A percentile compares a stretch with the other conserved stretches of the same genome.
Evolutionary conservation across 2,888 invertebrate species (phyloP).

Genomic region (Boloria selene): DNA sequence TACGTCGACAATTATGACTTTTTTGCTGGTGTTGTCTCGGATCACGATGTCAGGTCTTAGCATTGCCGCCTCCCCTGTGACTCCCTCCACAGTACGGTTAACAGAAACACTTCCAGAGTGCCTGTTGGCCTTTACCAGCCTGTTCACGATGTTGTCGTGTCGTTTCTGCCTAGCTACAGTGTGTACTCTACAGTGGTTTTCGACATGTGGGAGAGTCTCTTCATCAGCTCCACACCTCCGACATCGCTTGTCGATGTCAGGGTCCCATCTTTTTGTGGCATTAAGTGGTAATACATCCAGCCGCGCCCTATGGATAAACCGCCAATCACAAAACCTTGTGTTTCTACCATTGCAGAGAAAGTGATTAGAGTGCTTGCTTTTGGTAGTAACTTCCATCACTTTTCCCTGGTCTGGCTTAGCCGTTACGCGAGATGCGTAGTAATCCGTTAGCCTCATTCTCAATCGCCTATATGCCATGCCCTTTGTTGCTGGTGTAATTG

Average conservation of each 20-base stretch:
- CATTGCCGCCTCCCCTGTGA: not conserved
- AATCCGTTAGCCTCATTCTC: not conserved
- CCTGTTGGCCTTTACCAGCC: not conserved
- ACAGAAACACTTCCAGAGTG: not conserved
- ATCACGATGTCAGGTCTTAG: not conserved
- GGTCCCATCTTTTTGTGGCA: not conserved
- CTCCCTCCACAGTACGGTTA: not conserved
- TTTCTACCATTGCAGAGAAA: not conserved
- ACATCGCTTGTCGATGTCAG: not conserved
- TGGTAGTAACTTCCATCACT: not conserved
- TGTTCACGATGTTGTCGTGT: not conserved
- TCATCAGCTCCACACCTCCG: not conserved
- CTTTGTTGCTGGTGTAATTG: not conserved
- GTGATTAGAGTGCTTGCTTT: not conserved
- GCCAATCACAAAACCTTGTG: not conserved
- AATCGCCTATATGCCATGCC: not conserved
- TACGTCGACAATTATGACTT: not conserved
- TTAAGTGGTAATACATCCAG: not conserved
- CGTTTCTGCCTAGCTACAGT: not conserved
- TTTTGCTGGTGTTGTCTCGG: not conserved
- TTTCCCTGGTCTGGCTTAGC: constrained; percentile 5
- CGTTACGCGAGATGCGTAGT: no score
- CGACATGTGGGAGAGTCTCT: not conserved
- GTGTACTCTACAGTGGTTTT: not conserved
- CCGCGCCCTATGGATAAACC: not conserved